Conservation (phyloP, 2,888 invertebrate species). For the Cosmorhoe ocellata region DNA sequence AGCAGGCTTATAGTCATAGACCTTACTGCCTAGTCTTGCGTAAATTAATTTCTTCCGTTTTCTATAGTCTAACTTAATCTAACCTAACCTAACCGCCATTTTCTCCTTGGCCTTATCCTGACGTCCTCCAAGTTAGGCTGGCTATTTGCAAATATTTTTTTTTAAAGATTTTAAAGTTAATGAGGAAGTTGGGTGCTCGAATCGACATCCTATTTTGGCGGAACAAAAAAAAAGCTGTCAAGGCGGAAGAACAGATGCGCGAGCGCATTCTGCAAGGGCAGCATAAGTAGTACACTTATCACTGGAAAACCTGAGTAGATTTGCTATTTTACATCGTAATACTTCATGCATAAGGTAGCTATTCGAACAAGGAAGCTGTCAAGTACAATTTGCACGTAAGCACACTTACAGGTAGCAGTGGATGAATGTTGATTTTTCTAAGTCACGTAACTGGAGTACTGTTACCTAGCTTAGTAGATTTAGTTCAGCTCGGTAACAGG, state of each 20-base stretch:
- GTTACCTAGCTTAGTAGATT: conserved; percentile 45
- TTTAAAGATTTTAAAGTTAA: conserved; percentile 17
- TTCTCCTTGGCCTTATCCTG: no score
- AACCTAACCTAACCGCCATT: no score
- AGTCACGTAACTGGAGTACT: conserved; percentile 64
- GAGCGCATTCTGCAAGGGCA: conserved; percentile 13
- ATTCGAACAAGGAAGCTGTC: conserved; percentile 13
- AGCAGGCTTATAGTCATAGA: no score
- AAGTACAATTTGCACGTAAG: conserved; percentile 25
- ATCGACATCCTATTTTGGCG: conserved; percentile 28
- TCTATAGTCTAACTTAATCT: no score
- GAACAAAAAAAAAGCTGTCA: conserved; percentile 31
- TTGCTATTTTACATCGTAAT: conserved; percentile 16
- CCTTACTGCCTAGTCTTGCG: no score
- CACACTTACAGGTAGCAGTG: conserved; percentile 34
- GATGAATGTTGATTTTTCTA: conserved; percentile 57
- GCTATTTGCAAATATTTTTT: no score
- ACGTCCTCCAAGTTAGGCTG: no score
- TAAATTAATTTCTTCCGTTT: no score
- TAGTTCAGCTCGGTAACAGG: conserved; percentile 36
- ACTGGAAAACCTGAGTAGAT: conserved; percentile 1
- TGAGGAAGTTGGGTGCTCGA: conserved; percentile 28
- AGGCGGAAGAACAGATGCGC: conserved; percentile 58
- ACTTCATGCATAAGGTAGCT: conserved; percentile 9
- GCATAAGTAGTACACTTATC: conserved; percentile 25